These are phyloP conservation scores for Cyclina sinensis DNA, from an alignment of 1,140 invertebrate species.

Conservation along the genomic window DNA sequence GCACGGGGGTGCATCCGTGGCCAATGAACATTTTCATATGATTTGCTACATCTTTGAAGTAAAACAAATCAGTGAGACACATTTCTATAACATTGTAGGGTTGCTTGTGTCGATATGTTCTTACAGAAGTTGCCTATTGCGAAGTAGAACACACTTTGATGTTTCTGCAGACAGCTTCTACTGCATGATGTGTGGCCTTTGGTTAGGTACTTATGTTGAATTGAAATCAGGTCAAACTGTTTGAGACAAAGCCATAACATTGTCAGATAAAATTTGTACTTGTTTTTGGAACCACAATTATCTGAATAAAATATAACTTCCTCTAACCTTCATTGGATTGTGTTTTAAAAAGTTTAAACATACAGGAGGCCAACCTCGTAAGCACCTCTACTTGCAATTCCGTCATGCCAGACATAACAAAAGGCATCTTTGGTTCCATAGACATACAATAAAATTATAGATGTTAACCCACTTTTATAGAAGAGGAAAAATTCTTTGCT, in stretches of 20 bases:
- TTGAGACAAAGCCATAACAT: conserved; percentile 32
- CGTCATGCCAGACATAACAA: neutral
- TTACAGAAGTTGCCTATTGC: conserved; percentile 5
- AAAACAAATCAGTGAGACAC: neutral
- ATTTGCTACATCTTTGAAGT: conserved; percentile 16
- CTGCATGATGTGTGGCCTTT: conserved; percentile 21
- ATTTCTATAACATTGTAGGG: neutral
- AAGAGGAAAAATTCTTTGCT: neutral
- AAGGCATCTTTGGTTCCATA: conserved; percentile 12
- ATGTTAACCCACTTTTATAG: conserved; percentile 42
- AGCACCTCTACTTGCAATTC: conserved; percentile 19
- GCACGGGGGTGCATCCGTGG: too few relatives aligned
- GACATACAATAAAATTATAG: conserved; percentile 39
- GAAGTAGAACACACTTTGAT: neutral
- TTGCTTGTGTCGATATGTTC: neutral
- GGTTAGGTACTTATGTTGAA: conserved; percentile 5
- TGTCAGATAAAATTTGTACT: conserved; percentile 34
- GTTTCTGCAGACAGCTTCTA: neutral
- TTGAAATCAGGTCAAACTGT: conserved; percentile 44
- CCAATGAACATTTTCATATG: neutral
- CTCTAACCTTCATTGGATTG: neutral
- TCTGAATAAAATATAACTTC: conserved; percentile 42
- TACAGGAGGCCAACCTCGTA: conserved; percentile 35
- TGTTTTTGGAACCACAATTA: conserved; percentile 35
- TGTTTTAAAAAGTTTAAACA: neutral